Conservation (phyloP, 2,113 vertebrate species). For the Vanacampus margaritifer region DNA sequence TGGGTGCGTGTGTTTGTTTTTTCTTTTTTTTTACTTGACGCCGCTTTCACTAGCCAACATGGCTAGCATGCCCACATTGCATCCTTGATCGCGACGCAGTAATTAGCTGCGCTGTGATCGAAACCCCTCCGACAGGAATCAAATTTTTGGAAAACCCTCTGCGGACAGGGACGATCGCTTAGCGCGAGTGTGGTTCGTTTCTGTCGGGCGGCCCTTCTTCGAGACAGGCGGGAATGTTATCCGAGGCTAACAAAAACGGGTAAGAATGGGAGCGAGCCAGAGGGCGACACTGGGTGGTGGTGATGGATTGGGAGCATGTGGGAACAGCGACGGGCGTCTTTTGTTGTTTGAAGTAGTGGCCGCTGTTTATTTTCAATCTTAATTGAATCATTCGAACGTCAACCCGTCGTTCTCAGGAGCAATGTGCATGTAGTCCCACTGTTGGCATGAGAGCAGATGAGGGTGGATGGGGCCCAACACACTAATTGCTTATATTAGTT, state of each 20-base stretch:
- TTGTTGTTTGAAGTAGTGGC: slow-evolving; percentile 47
- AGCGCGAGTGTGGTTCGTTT: slow-evolving; percentile 18
- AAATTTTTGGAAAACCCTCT: not conserved
- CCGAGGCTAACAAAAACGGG: slow-evolving; percentile 81
- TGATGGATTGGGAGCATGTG: slow-evolving; percentile 54
- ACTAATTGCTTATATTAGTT: too few relatives aligned
- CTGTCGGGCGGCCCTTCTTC: slow-evolving; percentile 29
- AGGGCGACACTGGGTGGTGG: slow-evolving; percentile 32
- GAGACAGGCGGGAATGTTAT: slow-evolving; percentile 71
- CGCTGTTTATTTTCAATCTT: too few relatives aligned
- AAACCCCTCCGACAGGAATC: slow-evolving; percentile 23
- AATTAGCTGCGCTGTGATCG: slow-evolving; percentile 36
- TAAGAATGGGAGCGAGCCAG: slow-evolving; percentile 57
- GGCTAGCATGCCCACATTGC: slow-evolving; percentile 72
- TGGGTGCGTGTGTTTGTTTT: not conserved
- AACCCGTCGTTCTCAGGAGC: not conserved
- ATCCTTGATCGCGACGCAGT: slow-evolving; percentile 75
- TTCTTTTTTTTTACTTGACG: slow-evolving; percentile 28
- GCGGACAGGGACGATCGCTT: not conserved
- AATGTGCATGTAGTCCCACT: too few relatives aligned
- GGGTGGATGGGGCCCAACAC: too few relatives aligned
- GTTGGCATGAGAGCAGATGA: too few relatives aligned
- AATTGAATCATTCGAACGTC: too few relatives aligned
- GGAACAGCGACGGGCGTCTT: slow-evolving; percentile 42
- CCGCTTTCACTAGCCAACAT: slow-evolving; percentile 68